Evolutionary conservation across 2,888 invertebrate species (phyloP), one percentile per base, ranked within the genome.

Genomic region (Eumerus sabulonum): DNA sequence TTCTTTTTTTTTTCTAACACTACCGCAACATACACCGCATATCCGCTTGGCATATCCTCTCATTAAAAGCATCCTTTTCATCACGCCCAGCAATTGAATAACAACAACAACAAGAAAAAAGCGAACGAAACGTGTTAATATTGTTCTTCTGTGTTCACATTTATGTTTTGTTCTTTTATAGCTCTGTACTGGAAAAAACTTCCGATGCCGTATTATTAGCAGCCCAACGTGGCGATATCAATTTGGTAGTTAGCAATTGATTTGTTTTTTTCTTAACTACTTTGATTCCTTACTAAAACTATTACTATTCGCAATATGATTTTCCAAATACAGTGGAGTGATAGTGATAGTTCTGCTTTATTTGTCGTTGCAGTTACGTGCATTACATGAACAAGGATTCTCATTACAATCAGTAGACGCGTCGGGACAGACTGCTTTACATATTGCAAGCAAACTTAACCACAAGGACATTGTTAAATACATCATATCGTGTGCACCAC

Each of bases 401-500:
- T 96, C 96, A 54, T 90, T 97, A 74, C 90, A 95, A 83, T 94
- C 95, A 81, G 94, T 94, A 86, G 96, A 97, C 88, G 91, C 93
- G 62, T 92, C 90, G 82, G 98, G 98, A 13, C 96, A 97, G 90
- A 97, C 97, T 36, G 95, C 96, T 60, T 91, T 98, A 82, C 98
- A 98, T 89, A 92, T 96, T 84, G 96, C 96, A 38, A 94, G 96
- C 64, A 92, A 95, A 81, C 94, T 94, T 87, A 97, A 97, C 53
- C 94, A 97, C 90, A 95, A 94, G 87, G 95, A 97, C 86, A 93
- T 98, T 83, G 94, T 98, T 73, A 94, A 95, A 89, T 98, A 96
- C 88, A 91, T 98, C 82, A 93, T 98, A 79, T 94, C 95, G 64
- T 93, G 93, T 88, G 96, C 96, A 17, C 96, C 97, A 9, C 91